phyloP scores from a whole-genome alignment of 2,888 invertebrate genomes.

The Lydus trimaculatus region DNA sequence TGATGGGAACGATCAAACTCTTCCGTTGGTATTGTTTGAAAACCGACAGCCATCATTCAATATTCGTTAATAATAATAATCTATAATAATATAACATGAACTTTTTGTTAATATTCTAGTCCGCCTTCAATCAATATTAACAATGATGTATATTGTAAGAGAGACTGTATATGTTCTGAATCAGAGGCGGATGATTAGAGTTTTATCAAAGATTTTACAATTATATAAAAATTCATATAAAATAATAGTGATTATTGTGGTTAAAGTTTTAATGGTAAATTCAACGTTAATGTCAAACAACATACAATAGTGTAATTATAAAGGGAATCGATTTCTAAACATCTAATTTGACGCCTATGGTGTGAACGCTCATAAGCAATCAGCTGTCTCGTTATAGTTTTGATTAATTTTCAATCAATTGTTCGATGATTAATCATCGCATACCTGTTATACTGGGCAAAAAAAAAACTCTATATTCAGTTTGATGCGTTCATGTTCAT shows the following conservation, averaged over 20 bases:
- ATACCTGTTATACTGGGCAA: conserved; percentile 13
- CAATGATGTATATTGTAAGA: conserved; percentile 52
- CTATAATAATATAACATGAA: conserved; percentile 44
- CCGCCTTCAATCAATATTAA: conserved; percentile 53
- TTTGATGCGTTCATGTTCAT: background rate
- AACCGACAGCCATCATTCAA: conserved; percentile 38
- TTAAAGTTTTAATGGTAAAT: background rate
- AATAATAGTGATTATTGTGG: background rate
- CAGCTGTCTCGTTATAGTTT: conserved; percentile 63
- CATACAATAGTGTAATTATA: conserved; percentile 43
- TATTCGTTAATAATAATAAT: conserved; percentile 47
- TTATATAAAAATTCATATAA: background rate
- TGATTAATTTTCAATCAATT: conserved; percentile 63
- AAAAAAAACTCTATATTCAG: conserved; percentile 38
- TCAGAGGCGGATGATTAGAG: conserved; percentile 18
- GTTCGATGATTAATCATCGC: conserved; percentile 59
- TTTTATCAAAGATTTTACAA: background rate
- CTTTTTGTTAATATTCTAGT: conserved; percentile 51
- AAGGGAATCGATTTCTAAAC: conserved; percentile 49
- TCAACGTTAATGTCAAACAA: conserved; percentile 23
- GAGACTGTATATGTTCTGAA: conserved; percentile 41
- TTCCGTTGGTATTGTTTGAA: conserved; percentile 26
- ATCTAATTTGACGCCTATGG: conserved; percentile 61
- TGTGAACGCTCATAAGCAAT: conserved; percentile 61
- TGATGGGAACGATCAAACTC: conserved; percentile 30